Evolutionary conservation across 1,140 invertebrate species (phyloP), one percentile per base, ranked within the genome.

Genomic region (Eurytemora carolleeae): DNA sequence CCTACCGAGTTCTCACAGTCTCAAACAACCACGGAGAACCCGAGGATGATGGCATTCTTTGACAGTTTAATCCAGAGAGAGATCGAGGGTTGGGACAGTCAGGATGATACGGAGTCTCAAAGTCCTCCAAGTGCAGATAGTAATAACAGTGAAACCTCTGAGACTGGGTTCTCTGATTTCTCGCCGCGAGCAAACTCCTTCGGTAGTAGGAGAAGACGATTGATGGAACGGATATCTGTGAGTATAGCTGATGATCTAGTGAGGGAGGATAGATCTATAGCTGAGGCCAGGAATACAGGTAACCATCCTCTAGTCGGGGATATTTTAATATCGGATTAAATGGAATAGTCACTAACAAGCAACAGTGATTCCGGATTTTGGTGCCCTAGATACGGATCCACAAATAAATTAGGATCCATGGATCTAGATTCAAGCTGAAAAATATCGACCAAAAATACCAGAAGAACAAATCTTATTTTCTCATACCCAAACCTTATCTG

Each of bases 41-140:
- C 86, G 1, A 77, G 87, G 55, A 94, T 95, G 90, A 86, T 95
- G 82, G 90, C 90, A 20, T 94, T 94, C 72, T 95, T 95, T 69
- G 90, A 95, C 74, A 89, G 87, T 2, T 71, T 94, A 1, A 85
- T 95, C 7, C 88, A 93, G 71, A 77, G 85, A 19, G 88, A 93
- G 71, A 80, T 91, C 53, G 86, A 90, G 71, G 84, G 72, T 0
- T 66, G 31, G 31, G 31, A 44, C n/a, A 44, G 7, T 44, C 7
- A 44, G 7, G 31, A 44, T 44, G 31, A 44, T 44, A 44, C 7
- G 7, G 31, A n/a, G 31, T n/a, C n/a, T n/a, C n/a, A n/a, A n/a
- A n/a, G n/a, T n/a, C n/a, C 31, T 44, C 7, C 31, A 12, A n/a
- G 7, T 12, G 31, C 31, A 44, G 31, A 7, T 44, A 44, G 31